Percentiles rank a stretch among this genome's conserved stretches.
Evolutionary conservation across 2,113 vertebrate species (phyloP).

Genomic region (Gila orcuttii): DNA sequence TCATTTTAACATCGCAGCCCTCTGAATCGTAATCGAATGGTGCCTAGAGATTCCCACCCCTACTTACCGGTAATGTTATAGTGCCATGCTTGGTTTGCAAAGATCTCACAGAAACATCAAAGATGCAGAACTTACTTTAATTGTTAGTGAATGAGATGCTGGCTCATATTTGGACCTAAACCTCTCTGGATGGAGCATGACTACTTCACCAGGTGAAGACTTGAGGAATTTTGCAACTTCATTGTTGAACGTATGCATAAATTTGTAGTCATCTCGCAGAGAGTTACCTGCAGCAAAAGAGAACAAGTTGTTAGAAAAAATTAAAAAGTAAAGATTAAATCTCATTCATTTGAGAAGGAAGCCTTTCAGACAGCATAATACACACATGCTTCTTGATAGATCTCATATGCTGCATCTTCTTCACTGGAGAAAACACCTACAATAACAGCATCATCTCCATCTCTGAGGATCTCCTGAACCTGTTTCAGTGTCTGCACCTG

Average conservation of each 20-base stretch:
- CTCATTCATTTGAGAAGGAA: neutral
- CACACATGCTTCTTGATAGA: constrained; percentile 92
- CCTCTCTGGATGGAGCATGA: constrained; percentile 89
- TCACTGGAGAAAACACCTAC: constrained; percentile 86
- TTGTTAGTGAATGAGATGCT: constrained; percentile 73
- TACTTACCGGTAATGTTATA: neutral
- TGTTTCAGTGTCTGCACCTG: constrained; percentile 86
- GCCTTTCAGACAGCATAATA: constrained; percentile 5
- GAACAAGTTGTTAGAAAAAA: neutral
- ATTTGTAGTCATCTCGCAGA: constrained; percentile 92
- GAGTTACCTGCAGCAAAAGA: constrained; percentile 79
- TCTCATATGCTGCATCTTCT: constrained; percentile 79
- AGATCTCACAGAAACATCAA: neutral
- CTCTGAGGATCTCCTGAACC: constrained; percentile 89
- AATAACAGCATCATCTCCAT: constrained; percentile 89
- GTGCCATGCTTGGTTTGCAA: neutral
- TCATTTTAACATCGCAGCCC: too few species aligned
- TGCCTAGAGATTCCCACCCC: too few species aligned
- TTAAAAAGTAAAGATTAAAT: neutral
- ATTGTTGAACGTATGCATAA: constrained; percentile 87
- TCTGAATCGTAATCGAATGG: too few species aligned
- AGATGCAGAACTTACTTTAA: constrained; percentile 76
- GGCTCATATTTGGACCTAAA: constrained; percentile 90
- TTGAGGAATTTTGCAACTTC: constrained; percentile 87
- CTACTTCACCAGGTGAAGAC: constrained; percentile 79